Conservation (phyloP, 2,113 vertebrate species). For the Centropus unirufus region DNA sequence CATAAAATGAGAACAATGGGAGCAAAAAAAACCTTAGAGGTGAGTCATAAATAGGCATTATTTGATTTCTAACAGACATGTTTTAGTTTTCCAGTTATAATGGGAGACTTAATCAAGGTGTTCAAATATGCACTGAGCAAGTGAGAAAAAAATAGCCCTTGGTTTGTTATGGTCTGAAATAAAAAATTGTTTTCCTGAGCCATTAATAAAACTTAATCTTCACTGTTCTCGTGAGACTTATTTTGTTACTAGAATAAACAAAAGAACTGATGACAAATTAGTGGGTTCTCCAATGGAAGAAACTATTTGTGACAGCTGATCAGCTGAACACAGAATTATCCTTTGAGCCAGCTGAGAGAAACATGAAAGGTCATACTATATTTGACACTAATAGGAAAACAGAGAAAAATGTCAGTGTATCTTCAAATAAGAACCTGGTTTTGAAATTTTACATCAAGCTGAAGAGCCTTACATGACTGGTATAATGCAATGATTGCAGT, state of each 20-base stretch:
- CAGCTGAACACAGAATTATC: not conserved
- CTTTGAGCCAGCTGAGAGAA: not conserved
- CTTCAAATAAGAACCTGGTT: not conserved
- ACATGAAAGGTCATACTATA: not conserved
- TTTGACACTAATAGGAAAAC: not conserved
- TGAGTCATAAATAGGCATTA: conserved; percentile 45
- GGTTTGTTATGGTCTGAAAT: not conserved
- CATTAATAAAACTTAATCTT: not conserved
- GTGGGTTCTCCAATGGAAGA: not conserved
- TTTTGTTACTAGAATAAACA: conserved; percentile 19
- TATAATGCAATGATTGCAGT: not conserved
- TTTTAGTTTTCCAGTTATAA: conserved; percentile 27
- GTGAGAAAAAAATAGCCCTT: not conserved
- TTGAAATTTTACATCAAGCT: not conserved
- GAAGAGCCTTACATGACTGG: not conserved
- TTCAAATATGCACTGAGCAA: not conserved
- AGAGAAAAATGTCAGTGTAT: not conserved
- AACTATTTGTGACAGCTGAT: not conserved
- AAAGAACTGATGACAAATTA: conserved; percentile 17
- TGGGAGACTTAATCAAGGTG: not conserved
- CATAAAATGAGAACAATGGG: conserved; percentile 56
- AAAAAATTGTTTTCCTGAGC: not conserved
- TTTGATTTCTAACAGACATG: conserved; percentile 20
- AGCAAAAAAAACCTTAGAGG: conserved; percentile 6
- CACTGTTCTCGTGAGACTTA: not conserved